A percentile compares a stretch with the other conserved stretches of the same genome.
Evolutionary conservation across 2,113 vertebrate genomes (phyloP).

Genomic region (Verasper variegatus): DNA sequence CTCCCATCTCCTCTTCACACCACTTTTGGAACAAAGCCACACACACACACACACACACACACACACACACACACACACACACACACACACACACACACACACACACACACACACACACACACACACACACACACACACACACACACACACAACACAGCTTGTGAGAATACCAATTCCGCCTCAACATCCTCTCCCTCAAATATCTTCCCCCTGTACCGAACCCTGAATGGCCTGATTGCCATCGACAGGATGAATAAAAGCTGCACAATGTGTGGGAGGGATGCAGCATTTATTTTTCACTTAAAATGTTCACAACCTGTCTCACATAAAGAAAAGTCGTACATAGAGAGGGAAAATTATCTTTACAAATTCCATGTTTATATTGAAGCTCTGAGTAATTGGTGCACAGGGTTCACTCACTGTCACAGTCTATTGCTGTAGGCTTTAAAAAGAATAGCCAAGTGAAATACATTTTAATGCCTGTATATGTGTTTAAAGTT

Average conservation of each 20-base stretch:
- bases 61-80: constrained; percentile 58
- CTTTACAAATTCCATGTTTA: neutral
- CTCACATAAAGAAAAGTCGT: neutral
- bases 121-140: constrained; percentile 58
- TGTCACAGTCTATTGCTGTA: no score
- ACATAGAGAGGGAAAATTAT: neutral
- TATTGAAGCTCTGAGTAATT: no score
- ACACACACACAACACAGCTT: constrained; percentile 60
- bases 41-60: constrained; percentile 59
- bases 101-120: constrained; percentile 60
- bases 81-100: constrained; percentile 55
- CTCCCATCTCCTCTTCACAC: constrained; percentile 61
- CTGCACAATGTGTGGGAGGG: constrained; percentile 1
- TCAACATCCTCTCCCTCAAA: constrained; percentile 49
- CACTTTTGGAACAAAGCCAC: constrained; percentile 77
- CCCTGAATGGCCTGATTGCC: constrained; percentile 34
- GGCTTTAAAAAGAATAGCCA: no score
- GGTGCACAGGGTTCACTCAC: no score
- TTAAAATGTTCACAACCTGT: neutral
- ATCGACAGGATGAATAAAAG: constrained; percentile 25
- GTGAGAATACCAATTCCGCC: constrained; percentile 56
- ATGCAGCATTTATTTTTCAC: neutral
- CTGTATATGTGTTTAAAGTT: no score
- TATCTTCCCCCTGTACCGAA: constrained; percentile 35
- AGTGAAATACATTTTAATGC: no score